Evolutionary conservation across 1,140 invertebrate genomes (phyloP), one percentile per base, ranked within the genome.

Genomic region (Brachionus rubens): DNA sequence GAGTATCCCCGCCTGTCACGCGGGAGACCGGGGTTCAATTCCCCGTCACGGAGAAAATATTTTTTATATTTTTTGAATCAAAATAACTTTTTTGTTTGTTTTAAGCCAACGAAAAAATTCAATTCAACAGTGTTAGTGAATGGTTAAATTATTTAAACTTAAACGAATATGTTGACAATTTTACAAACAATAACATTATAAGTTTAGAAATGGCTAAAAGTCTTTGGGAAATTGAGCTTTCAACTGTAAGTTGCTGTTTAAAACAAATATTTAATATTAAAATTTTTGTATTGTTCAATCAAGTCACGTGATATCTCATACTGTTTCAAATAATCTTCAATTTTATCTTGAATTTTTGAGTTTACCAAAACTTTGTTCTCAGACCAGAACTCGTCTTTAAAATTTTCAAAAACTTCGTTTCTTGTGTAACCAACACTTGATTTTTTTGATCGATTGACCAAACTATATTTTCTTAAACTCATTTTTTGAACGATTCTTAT

Each of bases 131-230:
- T 46, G 19, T 65, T 30, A 43, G 40, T 2, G 59, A 65, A 65
- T 65, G 59, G 59, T 41, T 65, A 24, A 65, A 65, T 26, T 65
- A 43, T 65, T 26, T 65, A 43, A 65, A 65, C n/a, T 26, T 65
- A 46, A 65, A 21, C 26, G 59, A 65, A 43, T 65, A 46, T 14
- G 24, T 24, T 12, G 36, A 41, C 10, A 65, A 65, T 43, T 65
- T 65, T 43, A 43, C 40, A 6, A 43, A 21, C 24, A 65, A 65
- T 19, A 65, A 65, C 10, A 28, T 65, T 26, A 43, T 21, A 24
- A 21, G 19, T 12, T 43, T 65, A 36, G 59, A 65, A 65, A 65
- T 43, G 24, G 21, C 30, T 1, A 65, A 43, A 41, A 65, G 19
- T 65, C 24, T 65, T 6, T 65, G 59, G 59, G 59, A 65, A 65